phyloP scores from a whole-genome alignment of 2,797 vertebrate species.

The Cyprinella venusta region DNA sequence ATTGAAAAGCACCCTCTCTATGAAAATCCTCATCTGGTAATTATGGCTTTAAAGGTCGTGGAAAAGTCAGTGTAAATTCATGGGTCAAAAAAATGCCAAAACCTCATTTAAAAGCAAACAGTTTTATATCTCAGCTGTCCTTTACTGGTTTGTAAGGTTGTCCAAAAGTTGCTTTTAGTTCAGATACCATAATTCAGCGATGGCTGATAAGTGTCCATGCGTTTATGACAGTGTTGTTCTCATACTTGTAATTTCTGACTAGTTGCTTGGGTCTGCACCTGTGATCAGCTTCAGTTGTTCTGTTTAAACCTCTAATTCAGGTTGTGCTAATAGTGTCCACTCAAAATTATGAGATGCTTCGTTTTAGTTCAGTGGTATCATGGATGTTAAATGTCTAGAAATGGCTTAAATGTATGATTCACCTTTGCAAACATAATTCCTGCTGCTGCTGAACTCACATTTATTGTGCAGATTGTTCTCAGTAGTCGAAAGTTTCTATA shows the following conservation, averaged over 20 bases:
- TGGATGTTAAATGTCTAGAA: not conserved
- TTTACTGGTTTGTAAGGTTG: not conserved
- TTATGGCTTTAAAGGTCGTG: not conserved
- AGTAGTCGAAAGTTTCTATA: not conserved
- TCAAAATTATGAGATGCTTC: not conserved
- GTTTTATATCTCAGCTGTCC: not conserved
- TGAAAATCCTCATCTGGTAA: not conserved
- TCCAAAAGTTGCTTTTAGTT: not conserved
- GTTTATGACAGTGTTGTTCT: not conserved
- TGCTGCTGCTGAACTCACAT: not conserved
- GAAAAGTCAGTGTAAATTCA: not conserved
- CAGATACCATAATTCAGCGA: not conserved
- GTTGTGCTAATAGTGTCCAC: not conserved
- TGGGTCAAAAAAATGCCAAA: not conserved
- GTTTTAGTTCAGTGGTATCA: not conserved
- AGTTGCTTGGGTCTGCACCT: not conserved
- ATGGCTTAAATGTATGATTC: not conserved
- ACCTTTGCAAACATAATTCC: not conserved
- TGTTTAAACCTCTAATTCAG: not conserved
- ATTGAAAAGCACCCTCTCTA: not conserved
- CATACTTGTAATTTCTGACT: not conserved
- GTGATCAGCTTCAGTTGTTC: not conserved
- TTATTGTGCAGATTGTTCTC: not conserved
- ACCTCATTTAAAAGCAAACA: not conserved
- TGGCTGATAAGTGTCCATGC: not conserved